Conservation (phyloP, 2,888 invertebrate species). For the Drosophila cracens region DNA sequence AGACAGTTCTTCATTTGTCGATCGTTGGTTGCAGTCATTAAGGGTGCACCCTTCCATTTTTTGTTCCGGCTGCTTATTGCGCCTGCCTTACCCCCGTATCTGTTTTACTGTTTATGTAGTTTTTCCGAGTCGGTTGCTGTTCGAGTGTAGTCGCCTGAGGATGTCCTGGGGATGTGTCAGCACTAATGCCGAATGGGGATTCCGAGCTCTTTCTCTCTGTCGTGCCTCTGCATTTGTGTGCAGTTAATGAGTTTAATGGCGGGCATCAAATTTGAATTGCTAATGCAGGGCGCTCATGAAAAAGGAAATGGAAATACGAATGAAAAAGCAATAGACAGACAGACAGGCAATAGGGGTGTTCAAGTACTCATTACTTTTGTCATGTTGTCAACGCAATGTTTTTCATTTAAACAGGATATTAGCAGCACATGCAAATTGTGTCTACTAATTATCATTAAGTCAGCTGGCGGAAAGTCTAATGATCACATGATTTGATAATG, state of each 20-base stretch:
- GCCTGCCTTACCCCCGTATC: slow-evolving; percentile 6
- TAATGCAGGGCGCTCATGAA: slow-evolving; percentile 67
- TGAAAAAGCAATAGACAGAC: slow-evolving; percentile 46
- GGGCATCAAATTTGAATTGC: slow-evolving; percentile 79
- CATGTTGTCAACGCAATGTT: slow-evolving; percentile 26
- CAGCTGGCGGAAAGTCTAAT: neutral
- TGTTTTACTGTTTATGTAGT: slow-evolving; percentile 38
- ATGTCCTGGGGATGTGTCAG: slow-evolving; percentile 20
- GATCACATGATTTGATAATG: neutral
- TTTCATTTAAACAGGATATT: slow-evolving; percentile 44
- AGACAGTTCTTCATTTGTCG: slow-evolving; percentile 77
- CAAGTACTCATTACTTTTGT: slow-evolving; percentile 39
- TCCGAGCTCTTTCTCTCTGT: neutral
- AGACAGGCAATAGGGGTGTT: neutral
- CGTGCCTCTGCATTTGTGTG: slow-evolving; percentile 65
- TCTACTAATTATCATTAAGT: slow-evolving; percentile 31
- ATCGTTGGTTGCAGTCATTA: slow-evolving; percentile 68
- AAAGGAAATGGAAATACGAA: slow-evolving; percentile 72
- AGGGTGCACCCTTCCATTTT: slow-evolving; percentile 12
- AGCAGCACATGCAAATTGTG: slow-evolving; percentile 41
- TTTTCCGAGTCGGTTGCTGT: slow-evolving; percentile 29
- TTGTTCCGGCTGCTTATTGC: slow-evolving; percentile 31
- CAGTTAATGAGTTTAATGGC: slow-evolving; percentile 81
- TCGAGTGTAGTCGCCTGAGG: slow-evolving; percentile 15
- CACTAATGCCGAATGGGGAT: slow-evolving; percentile 16